Conservation (phyloP, 2,797 vertebrate species). For the Lagorchestes hirsutus region DNA sequence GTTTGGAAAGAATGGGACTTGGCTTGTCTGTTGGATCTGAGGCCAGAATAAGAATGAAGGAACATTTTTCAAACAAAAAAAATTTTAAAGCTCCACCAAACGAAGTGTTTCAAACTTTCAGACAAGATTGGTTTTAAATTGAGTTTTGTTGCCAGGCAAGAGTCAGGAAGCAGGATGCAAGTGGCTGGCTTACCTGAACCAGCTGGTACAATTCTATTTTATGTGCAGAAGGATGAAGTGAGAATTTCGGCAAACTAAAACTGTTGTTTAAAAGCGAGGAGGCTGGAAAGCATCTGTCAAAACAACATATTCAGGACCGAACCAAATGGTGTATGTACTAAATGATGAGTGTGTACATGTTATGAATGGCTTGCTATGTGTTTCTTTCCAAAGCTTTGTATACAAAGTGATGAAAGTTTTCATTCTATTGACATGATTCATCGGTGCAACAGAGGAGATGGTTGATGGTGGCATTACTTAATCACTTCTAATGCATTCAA, state of each 20-base stretch:
- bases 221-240: constrained; percentile 59
- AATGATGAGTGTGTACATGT: constrained; percentile 73
- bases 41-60: constrained; percentile 29
- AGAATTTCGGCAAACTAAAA: constrained; percentile 72
- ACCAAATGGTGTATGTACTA: constrained; percentile 70
- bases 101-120: constrained; percentile 31
- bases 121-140: constrained; percentile 38
- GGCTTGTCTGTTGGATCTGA: constrained; percentile 38
- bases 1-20: constrained; percentile 45
- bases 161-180: constrained; percentile 5
- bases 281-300: constrained; percentile 69
- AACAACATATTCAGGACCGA: constrained; percentile 75
- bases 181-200: constrained; percentile 71
- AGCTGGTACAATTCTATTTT: constrained; percentile 62
- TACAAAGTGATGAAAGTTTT: constrained; percentile 76
- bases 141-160: constrained; percentile 10
- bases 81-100: neutral
- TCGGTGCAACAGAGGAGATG: constrained; percentile 78
- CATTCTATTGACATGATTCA: constrained; percentile 75
- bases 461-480: constrained; percentile 68
- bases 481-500: constrained; percentile 76
- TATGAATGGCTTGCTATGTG: constrained; percentile 71
- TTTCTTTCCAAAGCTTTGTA: constrained; percentile 74
- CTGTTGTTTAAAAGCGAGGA: constrained; percentile 73
- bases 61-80: neutral